Evolutionary conservation across 2,888 invertebrate genomes (phyloP).

Genomic region (Coenonympha glycerion): DNA sequence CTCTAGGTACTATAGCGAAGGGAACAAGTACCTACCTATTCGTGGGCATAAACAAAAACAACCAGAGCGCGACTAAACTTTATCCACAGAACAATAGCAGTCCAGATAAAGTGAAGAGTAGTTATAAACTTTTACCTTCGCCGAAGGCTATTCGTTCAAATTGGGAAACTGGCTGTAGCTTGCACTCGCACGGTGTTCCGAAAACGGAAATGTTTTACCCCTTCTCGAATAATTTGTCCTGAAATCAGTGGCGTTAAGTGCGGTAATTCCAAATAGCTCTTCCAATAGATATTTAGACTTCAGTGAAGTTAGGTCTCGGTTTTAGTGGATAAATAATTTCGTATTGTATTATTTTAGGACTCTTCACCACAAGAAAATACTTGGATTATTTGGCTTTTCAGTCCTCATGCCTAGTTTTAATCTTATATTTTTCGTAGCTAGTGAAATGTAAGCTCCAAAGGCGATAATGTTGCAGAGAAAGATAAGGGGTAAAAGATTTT

Average conservation of each 20-base stretch:
- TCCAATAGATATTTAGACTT: too few species aligned
- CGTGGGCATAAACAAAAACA: conserved; percentile 1
- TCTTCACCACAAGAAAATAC: too few species aligned
- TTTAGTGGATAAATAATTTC: too few species aligned
- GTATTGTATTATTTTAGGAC: too few species aligned
- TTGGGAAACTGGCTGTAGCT: conserved; percentile 20
- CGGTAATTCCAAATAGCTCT: neutral
- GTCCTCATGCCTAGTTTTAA: too few species aligned
- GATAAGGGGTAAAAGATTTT: conserved; percentile 4
- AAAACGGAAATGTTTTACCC: conserved; percentile 14
- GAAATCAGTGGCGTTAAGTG: neutral
- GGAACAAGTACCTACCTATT: neutral
- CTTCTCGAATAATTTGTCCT: conserved; percentile 9
- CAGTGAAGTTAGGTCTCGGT: too few species aligned
- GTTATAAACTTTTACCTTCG: conserved; percentile 19
- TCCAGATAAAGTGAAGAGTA: conserved; percentile 11
- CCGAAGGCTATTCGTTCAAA: conserved; percentile 19
- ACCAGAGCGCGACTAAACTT: neutral
- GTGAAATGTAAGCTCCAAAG: too few species aligned
- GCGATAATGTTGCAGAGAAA: neutral
- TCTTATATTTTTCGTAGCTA: too few species aligned
- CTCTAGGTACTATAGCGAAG: neutral
- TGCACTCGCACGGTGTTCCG: conserved; percentile 14
- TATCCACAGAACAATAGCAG: conserved; percentile 7
- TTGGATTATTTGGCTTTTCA: too few species aligned